Evolutionary conservation across 2,113 vertebrate species (phyloP), one percentile per base, ranked within the genome.

Genomic region (Sturnira hondurensis): DNA sequence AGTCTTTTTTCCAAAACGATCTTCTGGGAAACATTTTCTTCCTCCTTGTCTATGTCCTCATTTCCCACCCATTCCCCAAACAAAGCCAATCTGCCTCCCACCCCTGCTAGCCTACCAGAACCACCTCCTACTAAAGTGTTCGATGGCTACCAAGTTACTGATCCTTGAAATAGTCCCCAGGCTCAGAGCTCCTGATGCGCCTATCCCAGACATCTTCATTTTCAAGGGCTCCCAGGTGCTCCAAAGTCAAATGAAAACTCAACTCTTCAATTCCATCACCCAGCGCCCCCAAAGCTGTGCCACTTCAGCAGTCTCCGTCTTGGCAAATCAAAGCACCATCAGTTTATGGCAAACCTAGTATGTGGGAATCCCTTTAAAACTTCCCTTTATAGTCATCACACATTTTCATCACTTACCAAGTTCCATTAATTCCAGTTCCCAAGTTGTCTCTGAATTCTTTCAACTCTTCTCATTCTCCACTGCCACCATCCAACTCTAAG

Each of bases 271-370:
- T 5, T 33, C 33, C 47, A 38, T 20, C 41, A 36, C 28, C 15
- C 38, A 3, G 1, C 7, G 19, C 5, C 14, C 26, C 26, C 7
- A 20, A 11, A 78, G 22, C 56, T 22, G 58, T 0, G 0, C 3
- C 11, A 36, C 31, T 54, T 26, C 10, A 3, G 13, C 45, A 22
- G 9, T 28, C 58, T 6, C 61, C 71, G 12, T 47, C 54, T 56
- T 33, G 28, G 15, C 54, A 50, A 91, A n/a, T 38, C 65, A 71
- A 4, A 22, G 4, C 4, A 41, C n/a, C 24, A 28, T 20, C 36
- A 41, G 26, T 41, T 47, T 76, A 36, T 2, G 22, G 54, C 0
- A 24, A 3, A n/a, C 38, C 74, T 52, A 10, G 45, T 71, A 87
- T 26, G 13, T 20, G 54, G 33, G 4, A 16, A 4, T 65, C 15